These are phyloP conservation scores for Epizoanthus scotinus DNA, from an alignment of 92 coral and sea anemone genomes.

Conservation along the genomic window DNA sequence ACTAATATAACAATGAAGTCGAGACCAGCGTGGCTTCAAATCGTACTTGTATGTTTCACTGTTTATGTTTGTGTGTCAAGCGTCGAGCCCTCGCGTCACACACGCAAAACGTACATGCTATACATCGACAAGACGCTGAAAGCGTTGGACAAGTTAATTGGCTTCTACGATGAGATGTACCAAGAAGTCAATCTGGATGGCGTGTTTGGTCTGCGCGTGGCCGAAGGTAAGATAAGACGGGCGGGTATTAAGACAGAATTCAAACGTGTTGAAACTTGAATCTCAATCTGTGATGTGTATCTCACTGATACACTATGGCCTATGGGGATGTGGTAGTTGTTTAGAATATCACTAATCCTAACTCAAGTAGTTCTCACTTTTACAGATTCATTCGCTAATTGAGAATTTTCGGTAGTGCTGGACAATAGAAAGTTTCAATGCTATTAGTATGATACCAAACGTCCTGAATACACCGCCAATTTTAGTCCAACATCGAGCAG, in stretches of 20 bases:
- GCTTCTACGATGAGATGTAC: slow-evolving; percentile 59
- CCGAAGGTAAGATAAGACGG: slow-evolving; percentile 72
- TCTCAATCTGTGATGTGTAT: no score
- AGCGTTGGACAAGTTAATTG: slow-evolving; percentile 58
- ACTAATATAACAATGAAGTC: not conserved
- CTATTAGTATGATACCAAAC: no score
- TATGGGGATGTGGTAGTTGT: no score
- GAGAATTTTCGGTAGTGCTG: no score
- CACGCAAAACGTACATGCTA: slow-evolving; percentile 10
- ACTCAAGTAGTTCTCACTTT: no score
- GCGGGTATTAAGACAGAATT: slow-evolving; percentile 1
- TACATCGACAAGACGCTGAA: slow-evolving; percentile 37
- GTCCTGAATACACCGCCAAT: no score
- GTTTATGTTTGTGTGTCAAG: slow-evolving; percentile 5
- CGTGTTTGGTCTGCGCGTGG: slow-evolving; percentile 80
- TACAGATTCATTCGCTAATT: no score
- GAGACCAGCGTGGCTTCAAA: not conserved
- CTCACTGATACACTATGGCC: no score
- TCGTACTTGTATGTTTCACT: not conserved
- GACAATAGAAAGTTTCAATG: no score
- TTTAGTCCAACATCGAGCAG: no score
- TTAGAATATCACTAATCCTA: no score
- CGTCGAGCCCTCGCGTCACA: not conserved
- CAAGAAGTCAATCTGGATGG: slow-evolving; percentile 77
- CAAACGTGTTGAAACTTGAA: not conserved